phyloP scores from a whole-genome alignment of 2,888 invertebrate species.

The Poecilus cupreus region DNA sequence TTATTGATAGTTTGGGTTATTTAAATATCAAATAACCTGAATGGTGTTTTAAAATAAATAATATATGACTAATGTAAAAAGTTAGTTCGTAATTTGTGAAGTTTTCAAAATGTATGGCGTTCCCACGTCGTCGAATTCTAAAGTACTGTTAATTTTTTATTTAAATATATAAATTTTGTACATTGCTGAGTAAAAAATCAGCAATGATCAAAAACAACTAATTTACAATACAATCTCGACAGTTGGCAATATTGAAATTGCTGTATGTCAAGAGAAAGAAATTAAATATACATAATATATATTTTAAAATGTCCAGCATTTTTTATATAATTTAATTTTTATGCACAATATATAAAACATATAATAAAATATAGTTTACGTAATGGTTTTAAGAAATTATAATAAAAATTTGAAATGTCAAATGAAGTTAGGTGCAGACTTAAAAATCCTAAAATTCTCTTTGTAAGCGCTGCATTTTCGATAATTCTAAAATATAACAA shows the following conservation, averaged over 20 bases:
- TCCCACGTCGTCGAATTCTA: slow-evolving; percentile 44
- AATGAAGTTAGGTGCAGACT: slow-evolving; percentile 19
- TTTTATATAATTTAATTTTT: slow-evolving; percentile 44
- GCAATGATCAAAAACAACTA: slow-evolving; percentile 46
- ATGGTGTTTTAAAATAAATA: background rate
- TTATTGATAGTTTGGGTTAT: background rate
- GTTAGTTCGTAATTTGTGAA: background rate
- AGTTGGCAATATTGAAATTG: background rate
- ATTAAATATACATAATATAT: slow-evolving; percentile 44
- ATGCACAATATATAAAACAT: slow-evolving; percentile 55
- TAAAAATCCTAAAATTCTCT: background rate
- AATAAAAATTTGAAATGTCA: background rate
- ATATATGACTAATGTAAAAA: background rate
- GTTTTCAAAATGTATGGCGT: slow-evolving; percentile 45
- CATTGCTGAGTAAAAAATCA: slow-evolving; percentile 34
- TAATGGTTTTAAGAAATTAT: background rate
- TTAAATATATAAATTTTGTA: slow-evolving; percentile 47
- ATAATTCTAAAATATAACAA: slow-evolving; percentile 5
- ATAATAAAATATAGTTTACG: slow-evolving; percentile 42
- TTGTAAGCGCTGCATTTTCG: slow-evolving; percentile 11
- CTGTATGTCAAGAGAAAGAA: slow-evolving; percentile 7
- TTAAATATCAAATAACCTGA: slow-evolving; percentile 32
- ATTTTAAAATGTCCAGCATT: slow-evolving; percentile 55
- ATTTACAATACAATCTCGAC: slow-evolving; percentile 45
- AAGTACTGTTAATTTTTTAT: slow-evolving; percentile 44